phyloP scores from a whole-genome alignment of 2,797 vertebrate species.

The Acrossocheilus wenchowensis region DNA sequence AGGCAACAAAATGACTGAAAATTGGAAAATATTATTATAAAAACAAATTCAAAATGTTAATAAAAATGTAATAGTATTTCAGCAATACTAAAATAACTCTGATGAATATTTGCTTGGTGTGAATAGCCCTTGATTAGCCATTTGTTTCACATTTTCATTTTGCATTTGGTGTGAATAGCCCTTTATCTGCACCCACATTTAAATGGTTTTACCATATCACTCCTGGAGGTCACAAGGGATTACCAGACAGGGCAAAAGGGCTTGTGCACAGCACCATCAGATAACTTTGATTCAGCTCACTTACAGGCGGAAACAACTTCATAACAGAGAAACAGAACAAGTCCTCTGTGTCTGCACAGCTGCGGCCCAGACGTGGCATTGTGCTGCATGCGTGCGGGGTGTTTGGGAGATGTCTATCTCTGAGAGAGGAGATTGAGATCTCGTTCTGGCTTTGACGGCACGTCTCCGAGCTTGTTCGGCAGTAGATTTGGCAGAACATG shows the following conservation, averaged over 20 bases:
- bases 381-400: slow-evolving; percentile 33
- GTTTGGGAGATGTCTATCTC: slow-evolving; percentile 44
- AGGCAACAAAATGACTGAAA: neutral
- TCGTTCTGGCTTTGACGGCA: slow-evolving; percentile 27
- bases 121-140: neutral
- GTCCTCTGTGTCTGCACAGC: slow-evolving; percentile 37
- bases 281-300: slow-evolving; percentile 44
- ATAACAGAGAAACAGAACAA: slow-evolving; percentile 38
- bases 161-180: neutral
- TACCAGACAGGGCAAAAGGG: slow-evolving; percentile 2
- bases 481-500: slow-evolving; percentile 41
- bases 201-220: slow-evolving; percentile 9
- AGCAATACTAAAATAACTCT: neutral
- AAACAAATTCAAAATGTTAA: neutral
- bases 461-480: slow-evolving; percentile 44
- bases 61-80: neutral
- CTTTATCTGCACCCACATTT: slow-evolving; percentile 2
- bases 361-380: slow-evolving; percentile 34
- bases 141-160: neutral
- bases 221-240: slow-evolving; percentile 14
- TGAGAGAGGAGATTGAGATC: slow-evolving; percentile 47
- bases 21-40: neutral
- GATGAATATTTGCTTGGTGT: neutral
- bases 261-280: slow-evolving; percentile 33
- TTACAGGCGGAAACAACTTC: slow-evolving; percentile 36